phyloP scores from a whole-genome alignment of 2,113 vertebrate genomes.

The Arothron firmamentum region DNA sequence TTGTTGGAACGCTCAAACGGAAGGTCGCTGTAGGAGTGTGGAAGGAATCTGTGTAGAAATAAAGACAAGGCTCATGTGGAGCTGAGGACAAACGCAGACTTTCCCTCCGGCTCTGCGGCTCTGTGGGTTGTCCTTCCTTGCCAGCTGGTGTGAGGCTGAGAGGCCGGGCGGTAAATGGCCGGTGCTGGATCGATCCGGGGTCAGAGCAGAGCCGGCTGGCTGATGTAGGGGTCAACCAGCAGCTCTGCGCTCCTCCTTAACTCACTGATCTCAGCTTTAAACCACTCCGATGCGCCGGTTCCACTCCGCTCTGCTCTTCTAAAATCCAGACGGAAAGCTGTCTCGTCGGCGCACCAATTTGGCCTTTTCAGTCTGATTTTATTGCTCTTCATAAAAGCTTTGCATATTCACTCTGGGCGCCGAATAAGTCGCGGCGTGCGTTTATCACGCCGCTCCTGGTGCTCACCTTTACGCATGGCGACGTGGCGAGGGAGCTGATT shows the following conservation, averaged over 20 bases:
- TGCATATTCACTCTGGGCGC: slow-evolving; percentile 11
- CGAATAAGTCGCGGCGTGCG: background rate
- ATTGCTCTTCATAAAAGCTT: background rate
- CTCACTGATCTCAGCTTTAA: slow-evolving; percentile 60
- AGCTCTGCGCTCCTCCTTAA: slow-evolving; percentile 62
- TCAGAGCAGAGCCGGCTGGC: slow-evolving; percentile 43
- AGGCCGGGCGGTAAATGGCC: slow-evolving; percentile 56
- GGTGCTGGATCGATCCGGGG: slow-evolving; percentile 59
- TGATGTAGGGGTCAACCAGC: slow-evolving; percentile 43
- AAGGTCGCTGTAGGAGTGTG: background rate
- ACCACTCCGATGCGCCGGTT: slow-evolving; percentile 40
- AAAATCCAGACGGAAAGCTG: slow-evolving; percentile 33
- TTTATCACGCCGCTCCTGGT: background rate
- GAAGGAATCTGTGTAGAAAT: background rate
- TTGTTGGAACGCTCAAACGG: background rate
- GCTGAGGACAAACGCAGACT: background rate
- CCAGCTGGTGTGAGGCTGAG: slow-evolving; percentile 25
- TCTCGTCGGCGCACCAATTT: slow-evolving; percentile 14
- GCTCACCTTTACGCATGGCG: slow-evolving; percentile 3
- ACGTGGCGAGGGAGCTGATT: slow-evolving; percentile 16
- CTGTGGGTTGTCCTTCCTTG: slow-evolving; percentile 23
- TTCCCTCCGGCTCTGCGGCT: background rate
- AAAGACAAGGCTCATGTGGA: too few species aligned
- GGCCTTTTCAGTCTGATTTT: slow-evolving; percentile 2
- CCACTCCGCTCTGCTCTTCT: slow-evolving; percentile 18